Evolutionary conservation across 2,113 vertebrate genomes (phyloP).

Genomic region (Melozone crissalis): DNA sequence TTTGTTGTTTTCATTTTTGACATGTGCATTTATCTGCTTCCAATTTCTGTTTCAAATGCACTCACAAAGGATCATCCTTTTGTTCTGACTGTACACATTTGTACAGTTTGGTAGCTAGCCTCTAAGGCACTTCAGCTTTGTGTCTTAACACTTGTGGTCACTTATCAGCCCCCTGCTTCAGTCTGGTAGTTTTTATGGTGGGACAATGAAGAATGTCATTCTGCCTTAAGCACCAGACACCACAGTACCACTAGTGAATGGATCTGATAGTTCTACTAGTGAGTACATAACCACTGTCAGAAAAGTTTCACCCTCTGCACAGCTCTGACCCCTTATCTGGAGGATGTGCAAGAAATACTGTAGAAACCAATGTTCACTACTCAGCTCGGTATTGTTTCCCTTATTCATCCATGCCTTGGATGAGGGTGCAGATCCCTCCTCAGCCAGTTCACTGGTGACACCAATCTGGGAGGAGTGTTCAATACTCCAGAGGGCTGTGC

Average conservation of each 20-base stretch:
- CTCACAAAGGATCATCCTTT: background rate
- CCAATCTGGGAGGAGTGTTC: fast-evolving
- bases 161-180: background rate
- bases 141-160: background rate
- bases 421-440: background rate
- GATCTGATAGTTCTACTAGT: background rate
- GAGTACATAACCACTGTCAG: background rate
- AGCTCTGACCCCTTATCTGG: background rate
- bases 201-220: background rate
- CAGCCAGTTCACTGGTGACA: background rate
- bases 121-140: background rate
- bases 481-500: background rate
- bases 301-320: background rate
- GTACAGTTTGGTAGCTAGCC: background rate
- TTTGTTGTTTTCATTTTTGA: background rate
- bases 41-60: background rate
- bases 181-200: background rate
- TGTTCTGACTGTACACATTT: background rate
- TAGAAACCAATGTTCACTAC: background rate
- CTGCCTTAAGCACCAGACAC: background rate
- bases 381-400: fast-evolving
- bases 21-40: background rate
- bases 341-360: background rate
- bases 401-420: too few species aligned
- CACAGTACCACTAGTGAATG: background rate